Evolutionary conservation across 2,113 vertebrate species (phyloP).

Genomic region (Coregonus clupeaformis): DNA sequence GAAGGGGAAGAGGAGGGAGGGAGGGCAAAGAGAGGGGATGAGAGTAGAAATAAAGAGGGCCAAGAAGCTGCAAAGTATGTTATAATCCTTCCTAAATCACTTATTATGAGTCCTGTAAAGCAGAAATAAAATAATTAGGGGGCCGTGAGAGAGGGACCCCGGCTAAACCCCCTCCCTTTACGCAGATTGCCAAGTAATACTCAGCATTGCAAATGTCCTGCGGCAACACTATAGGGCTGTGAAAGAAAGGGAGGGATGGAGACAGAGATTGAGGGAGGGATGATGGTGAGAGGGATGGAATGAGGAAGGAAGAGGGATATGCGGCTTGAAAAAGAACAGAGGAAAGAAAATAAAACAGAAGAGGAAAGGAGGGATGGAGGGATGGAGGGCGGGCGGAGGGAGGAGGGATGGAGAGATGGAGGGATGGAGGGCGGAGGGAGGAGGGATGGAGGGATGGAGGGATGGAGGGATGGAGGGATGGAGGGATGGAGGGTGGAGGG

Average conservation of each 20-base stretch:
- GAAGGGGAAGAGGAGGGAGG: neutral
- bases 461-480: no score
- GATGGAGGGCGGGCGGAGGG: no score
- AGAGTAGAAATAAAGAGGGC: constrained; percentile 4
- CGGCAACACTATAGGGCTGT: constrained; percentile 36
- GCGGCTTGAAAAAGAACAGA: no score
- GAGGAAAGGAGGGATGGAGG: no score
- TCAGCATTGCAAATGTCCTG: constrained; percentile 63
- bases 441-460: no score
- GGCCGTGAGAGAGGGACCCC: constrained; percentile 44
- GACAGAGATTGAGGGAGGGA: no score
- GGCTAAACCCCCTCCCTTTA: no score
- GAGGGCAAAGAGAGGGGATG: neutral
- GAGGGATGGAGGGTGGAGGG: no score
- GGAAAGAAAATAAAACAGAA: no score
- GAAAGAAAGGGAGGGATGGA: neutral
- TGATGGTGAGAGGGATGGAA: neutral
- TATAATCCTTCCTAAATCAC: constrained; percentile 64
- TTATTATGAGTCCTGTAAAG: constrained; percentile 58
- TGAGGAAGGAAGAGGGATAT: no score
- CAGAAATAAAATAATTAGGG: constrained; percentile 64
- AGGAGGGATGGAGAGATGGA: no score
- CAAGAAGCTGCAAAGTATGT: constrained; percentile 48
- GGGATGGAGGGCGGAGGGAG: no score
- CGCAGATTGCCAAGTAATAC: constrained; percentile 61